A percentile compares a stretch with the other conserved stretches of the same genome.
These are phyloP conservation scores for Eupsittula cactorum DNA, from an alignment of 2,113 vertebrate genomes.

Conservation along the genomic window DNA sequence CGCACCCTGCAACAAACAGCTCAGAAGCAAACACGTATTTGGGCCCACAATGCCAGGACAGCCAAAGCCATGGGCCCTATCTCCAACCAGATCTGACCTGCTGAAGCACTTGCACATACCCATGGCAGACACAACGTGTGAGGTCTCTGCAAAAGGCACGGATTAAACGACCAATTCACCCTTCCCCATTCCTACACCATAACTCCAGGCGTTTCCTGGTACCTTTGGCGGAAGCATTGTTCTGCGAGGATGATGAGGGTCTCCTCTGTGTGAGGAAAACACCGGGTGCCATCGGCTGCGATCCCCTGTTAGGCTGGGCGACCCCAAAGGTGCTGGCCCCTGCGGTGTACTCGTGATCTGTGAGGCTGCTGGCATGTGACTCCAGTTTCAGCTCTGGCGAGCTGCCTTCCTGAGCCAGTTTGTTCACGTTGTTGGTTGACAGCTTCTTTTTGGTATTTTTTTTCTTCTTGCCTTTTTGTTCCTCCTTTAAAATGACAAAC, in stretches of 20 bases:
- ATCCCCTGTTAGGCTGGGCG: conserved; percentile 80
- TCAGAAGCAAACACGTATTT: not conserved
- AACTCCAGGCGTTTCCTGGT: conserved; percentile 62
- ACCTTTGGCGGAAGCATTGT: conserved; percentile 88
- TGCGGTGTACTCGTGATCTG: conserved; percentile 90
- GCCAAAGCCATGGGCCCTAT: fast-evolving
- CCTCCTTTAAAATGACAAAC: conserved; percentile 85
- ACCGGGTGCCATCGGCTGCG: conserved; percentile 93
- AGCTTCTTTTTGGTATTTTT: conserved; percentile 95
- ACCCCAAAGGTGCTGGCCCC: conserved; percentile 79
- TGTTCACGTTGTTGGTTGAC: conserved; percentile 76
- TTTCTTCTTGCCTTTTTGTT: conserved; percentile 96
- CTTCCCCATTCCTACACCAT: conserved; percentile 32
- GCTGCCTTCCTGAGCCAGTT: conserved; percentile 88
- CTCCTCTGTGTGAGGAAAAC: conserved; percentile 93
- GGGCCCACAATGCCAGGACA: not conserved
- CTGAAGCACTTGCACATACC: not conserved
- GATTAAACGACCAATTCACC: not conserved
- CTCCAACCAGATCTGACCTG: not conserved
- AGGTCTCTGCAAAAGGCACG: not conserved
- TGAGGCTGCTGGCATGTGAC: conserved; percentile 86
- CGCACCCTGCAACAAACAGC: not conserved
- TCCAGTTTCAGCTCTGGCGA: conserved; percentile 89
- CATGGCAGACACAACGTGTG: fast-evolving
- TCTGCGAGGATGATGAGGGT: conserved; percentile 90